Conservation (phyloP, 1,140 invertebrate species). For the Phymorhynchus buccinoides region DNA sequence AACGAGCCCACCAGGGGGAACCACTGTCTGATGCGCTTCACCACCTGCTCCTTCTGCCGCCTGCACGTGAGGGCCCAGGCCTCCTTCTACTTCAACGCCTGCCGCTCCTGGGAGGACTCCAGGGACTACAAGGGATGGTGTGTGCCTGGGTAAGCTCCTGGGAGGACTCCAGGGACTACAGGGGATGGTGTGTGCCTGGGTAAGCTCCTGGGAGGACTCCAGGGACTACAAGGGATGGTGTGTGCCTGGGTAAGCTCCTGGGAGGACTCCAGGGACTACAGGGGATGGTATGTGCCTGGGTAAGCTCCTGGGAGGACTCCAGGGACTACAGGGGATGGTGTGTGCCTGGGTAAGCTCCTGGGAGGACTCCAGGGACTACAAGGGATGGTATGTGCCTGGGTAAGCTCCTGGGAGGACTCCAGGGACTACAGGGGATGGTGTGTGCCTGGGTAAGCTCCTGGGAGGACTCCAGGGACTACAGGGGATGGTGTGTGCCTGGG, state of each 20-base stretch:
- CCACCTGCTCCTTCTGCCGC: conserved; percentile 23
- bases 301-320: not conserved
- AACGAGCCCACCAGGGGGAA: not conserved
- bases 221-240: not conserved
- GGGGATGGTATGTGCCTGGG: not conserved
- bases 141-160: conserved; percentile 25
- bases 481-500: too few species aligned
- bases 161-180: too few species aligned
- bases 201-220: not conserved
- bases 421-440: too few species aligned
- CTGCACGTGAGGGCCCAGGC: not conserved
- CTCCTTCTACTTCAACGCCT: not conserved
- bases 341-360: too few species aligned
- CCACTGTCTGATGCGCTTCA: conserved; percentile 24
- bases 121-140: conserved; percentile 13
- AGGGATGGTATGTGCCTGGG: too few species aligned
- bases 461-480: too few species aligned
- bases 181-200: too few species aligned
- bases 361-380: too few species aligned
- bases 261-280: not conserved
- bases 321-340: not conserved
- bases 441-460: too few species aligned
- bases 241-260: not conserved
- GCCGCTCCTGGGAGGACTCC: not conserved
- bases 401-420: too few species aligned